phyloP scores from a whole-genome alignment of 1,140 invertebrate species.

The Monomorium pharaonis region DNA sequence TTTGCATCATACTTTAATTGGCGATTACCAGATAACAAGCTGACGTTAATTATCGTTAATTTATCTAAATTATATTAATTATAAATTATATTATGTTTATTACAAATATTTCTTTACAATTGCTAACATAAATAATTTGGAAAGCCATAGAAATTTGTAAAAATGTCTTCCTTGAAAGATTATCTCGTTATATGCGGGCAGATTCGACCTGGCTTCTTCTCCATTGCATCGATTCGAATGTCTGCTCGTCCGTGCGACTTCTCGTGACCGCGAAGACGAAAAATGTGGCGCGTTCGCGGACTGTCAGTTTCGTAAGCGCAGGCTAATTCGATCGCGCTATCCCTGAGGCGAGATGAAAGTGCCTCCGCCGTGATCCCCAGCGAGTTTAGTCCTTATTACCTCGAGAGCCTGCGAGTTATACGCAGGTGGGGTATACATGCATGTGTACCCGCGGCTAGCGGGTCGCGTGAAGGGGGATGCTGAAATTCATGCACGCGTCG shows the following conservation, averaged over 20 bases:
- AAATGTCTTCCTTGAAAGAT: background rate
- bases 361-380: constrained; percentile 56
- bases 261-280: constrained; percentile 14
- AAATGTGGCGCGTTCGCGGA: constrained; percentile 18
- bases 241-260: background rate
- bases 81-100: background rate
- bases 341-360: constrained; percentile 69
- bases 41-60: too few relatives aligned
- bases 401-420: constrained; percentile 55
- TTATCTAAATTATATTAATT: background rate
- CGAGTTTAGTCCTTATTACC: constrained; percentile 47
- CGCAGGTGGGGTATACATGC: constrained; percentile 75
- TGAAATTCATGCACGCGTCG: constrained; percentile 64
- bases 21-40: background rate
- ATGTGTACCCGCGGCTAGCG: background rate
- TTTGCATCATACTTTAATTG: background rate
- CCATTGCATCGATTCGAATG: background rate
- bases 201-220: background rate
- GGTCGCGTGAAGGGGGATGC: constrained; percentile 74
- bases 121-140: background rate
- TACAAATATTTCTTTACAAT: background rate
- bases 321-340: constrained; percentile 33
- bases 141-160: background rate
- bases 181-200: background rate
- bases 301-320: constrained; percentile 16